A percentile compares a stretch with the other conserved stretches of the same genome.
Conservation (phyloP, 2,797 vertebrate species). For the Peromyscus melanophrys region DNA sequence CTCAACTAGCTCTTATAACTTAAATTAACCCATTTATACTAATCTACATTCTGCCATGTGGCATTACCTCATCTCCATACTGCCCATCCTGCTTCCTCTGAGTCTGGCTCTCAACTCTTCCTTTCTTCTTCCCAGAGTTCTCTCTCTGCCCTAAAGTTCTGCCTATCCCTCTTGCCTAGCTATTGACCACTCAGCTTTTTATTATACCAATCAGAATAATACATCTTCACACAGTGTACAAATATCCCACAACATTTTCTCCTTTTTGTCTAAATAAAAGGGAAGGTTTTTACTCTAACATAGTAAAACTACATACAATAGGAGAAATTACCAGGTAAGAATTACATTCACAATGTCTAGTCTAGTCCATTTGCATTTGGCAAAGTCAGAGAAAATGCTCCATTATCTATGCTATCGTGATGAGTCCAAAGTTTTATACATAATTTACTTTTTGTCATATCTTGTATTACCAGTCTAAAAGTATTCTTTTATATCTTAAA, state of each 20-base stretch:
- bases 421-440: not conserved
- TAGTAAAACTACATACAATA: not conserved
- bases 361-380: not conserved
- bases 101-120: not conserved
- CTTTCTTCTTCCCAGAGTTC: not conserved
- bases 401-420: not conserved
- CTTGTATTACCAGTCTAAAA: not conserved
- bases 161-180: not conserved
- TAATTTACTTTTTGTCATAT: not conserved
- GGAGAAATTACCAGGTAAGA: not conserved
- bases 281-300: not conserved
- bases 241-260: not conserved
- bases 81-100: not conserved
- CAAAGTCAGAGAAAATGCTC: not conserved
- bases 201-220: not conserved
- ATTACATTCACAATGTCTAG: not conserved
- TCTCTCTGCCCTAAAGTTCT: not conserved
- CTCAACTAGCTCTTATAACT: not conserved
- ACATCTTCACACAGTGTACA: not conserved
- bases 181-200: not conserved
- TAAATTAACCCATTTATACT: not conserved
- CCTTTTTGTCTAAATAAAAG: not conserved
- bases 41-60: not conserved
- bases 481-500: not conserved
- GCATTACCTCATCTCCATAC: not conserved